A percentile compares a stretch with the other conserved stretches of the same genome.
These are phyloP conservation scores for Drosophila bipectinata DNA, from an alignment of 1,140 invertebrate genomes.

Conservation along the genomic window DNA sequence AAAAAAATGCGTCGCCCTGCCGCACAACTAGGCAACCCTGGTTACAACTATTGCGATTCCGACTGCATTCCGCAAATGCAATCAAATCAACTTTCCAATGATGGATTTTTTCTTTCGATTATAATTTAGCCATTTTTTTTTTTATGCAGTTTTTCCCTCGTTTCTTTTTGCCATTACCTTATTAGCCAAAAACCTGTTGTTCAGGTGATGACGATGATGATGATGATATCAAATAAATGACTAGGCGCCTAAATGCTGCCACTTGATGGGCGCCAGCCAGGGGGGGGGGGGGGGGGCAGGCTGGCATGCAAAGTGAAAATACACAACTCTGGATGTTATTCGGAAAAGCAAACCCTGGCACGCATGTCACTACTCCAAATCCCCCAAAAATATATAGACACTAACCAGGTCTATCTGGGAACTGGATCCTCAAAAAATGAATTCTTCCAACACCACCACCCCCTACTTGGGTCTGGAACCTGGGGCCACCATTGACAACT, in stretches of 20 bases:
- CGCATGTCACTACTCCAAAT: constrained; percentile 4
- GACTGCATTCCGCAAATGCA: constrained; percentile 68
- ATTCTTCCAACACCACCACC: background rate
- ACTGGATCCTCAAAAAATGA: too few species aligned
- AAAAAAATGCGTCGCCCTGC: constrained; percentile 65
- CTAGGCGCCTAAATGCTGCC: constrained; percentile 48
- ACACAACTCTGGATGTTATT: constrained; percentile 15
- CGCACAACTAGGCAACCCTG: constrained; percentile 65
- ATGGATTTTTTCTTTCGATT: constrained; percentile 69
- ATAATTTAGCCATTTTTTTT: constrained; percentile 65
- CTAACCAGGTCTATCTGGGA: too few species aligned
- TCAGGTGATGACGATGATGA: constrained; percentile 40
- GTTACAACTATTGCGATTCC: constrained; percentile 5
- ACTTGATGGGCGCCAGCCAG: constrained; percentile 8
- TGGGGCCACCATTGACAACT: background rate
- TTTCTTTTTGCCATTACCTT: constrained; percentile 59
- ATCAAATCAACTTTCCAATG: constrained; percentile 78
- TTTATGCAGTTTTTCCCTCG: constrained; percentile 4
- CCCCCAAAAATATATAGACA: too few species aligned
- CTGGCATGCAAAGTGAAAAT: constrained; percentile 65
- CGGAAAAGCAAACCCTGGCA: constrained; percentile 10
- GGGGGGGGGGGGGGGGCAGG: background rate
- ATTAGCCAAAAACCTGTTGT: constrained; percentile 65
- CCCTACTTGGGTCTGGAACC: background rate
- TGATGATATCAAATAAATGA: constrained; percentile 64